These are phyloP conservation scores for Euplexia lucipara DNA, from an alignment of 2,888 invertebrate genomes.

Conservation along the genomic window DNA sequence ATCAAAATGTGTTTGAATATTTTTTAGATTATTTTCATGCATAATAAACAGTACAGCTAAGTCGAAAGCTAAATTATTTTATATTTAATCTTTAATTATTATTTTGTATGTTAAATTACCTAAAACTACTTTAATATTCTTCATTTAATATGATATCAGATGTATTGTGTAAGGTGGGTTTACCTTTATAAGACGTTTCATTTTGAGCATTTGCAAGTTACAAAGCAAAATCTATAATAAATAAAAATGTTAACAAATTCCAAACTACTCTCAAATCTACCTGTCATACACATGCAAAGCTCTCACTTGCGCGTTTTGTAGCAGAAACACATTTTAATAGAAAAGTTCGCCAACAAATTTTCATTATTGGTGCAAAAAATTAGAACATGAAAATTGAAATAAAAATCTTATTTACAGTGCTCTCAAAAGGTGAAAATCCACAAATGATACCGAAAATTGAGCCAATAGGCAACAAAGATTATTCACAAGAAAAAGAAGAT, in stretches of 20 bases:
- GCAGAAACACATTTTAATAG: background rate
- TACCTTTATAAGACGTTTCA: slow-evolving; percentile 21
- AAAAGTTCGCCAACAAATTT: slow-evolving; percentile 3
- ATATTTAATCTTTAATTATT: background rate
- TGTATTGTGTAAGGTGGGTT: no score
- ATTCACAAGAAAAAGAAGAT: slow-evolving; percentile 27
- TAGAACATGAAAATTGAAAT: background rate
- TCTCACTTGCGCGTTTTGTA: slow-evolving; percentile 44
- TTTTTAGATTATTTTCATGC: slow-evolving; percentile 50
- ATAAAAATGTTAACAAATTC: slow-evolving; percentile 45
- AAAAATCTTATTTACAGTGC: slow-evolving; percentile 17
- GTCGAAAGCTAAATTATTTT: background rate
- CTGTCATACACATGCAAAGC: slow-evolving; percentile 61
- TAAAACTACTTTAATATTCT: slow-evolving; percentile 16
- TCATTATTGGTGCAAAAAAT: slow-evolving; percentile 14
- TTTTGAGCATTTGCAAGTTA: slow-evolving; percentile 51
- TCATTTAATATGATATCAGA: no score
- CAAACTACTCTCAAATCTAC: slow-evolving; percentile 58
- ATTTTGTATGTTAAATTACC: slow-evolving; percentile 8
- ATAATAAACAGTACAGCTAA: slow-evolving; percentile 24
- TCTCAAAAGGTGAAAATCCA: background rate
- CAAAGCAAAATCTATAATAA: slow-evolving; percentile 54
- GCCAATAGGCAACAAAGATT: slow-evolving; percentile 15
- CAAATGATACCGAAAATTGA: background rate
- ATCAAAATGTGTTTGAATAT: slow-evolving; percentile 19